phyloP scores from a whole-genome alignment of 2,888 invertebrate species.

The Drosophila antonietae region DNA sequence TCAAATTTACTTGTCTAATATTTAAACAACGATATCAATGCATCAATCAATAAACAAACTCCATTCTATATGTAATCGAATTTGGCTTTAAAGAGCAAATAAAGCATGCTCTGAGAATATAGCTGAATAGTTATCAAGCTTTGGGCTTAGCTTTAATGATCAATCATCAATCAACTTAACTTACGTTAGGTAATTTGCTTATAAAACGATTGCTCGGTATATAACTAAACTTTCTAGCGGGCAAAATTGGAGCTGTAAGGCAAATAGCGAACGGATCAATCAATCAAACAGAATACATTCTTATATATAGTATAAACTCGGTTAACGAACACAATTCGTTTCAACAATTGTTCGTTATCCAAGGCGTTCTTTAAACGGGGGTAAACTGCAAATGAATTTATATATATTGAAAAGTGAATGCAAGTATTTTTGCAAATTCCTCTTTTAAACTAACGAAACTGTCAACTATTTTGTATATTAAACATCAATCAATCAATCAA shows the following conservation, averaged over 20 bases:
- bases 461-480: neutral
- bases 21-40: too few species aligned
- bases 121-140: too few species aligned
- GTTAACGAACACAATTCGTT: too few species aligned
- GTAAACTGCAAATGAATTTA: too few species aligned
- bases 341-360: too few species aligned
- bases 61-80: neutral
- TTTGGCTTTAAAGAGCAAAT: neutral
- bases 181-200: too few species aligned
- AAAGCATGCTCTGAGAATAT: neutral
- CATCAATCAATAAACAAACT: neutral
- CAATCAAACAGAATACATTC: too few species aligned
- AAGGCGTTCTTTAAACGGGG: too few species aligned
- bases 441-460: neutral
- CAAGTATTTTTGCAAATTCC: neutral
- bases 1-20: too few species aligned
- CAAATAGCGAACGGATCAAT: neutral
- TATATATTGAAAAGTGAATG: neutral
- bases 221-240: neutral
- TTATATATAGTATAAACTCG: too few species aligned
- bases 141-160: neutral
- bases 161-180: neutral
- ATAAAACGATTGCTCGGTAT: too few species aligned
- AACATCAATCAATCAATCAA: slow-evolving; percentile 5
- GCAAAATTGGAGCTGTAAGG: neutral